Evolutionary conservation across 2,113 vertebrate genomes (phyloP), one percentile per base, ranked within the genome.

Genomic region (Ramphastos sulfuratus): DNA sequence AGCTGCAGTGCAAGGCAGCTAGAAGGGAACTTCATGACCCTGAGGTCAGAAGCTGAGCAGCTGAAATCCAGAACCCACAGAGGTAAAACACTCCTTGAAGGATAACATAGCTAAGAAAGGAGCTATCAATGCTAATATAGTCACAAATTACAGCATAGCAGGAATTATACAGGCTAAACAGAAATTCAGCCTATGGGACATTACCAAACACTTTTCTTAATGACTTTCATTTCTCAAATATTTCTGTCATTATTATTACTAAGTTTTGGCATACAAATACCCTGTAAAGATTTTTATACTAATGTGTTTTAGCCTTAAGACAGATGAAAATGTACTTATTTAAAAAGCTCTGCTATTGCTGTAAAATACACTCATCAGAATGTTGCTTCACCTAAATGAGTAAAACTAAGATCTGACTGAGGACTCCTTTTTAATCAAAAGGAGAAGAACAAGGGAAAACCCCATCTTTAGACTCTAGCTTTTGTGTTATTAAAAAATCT

Each of bases 61-160:
- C 12, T 71, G 65, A 92, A 93, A 88, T 25, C 15, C 72, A 81
- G 76, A 95, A 86, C 37, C 37, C 86, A 79, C n/a, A 72, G 28
- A 76, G n/a, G 58, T 54, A 84, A 77, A 94, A 69, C 30, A 74
- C 54, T 77, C 65, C 80, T 89, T 92, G 70, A 67, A 93, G 63
- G n/a, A 73, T 80, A 95, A 23, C 82, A 37, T 21, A 87, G 58
- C 73, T 76, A 31, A 69, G 37, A 81, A 37, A 89, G 60, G 50
- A 88, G 52, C 27, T 90, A 54, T 74, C 61, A 92, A 64, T 86
- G 65, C 37, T 90, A 46, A 78, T 88, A 84, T 54, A 65, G 23
- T 58, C 25, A 55, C 4, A 81, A 82, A 66, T 65, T 31, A 56
- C 6, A 59, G 69, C 46, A 56, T 1, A 74, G 48, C 33, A 85